phyloP scores from a whole-genome alignment of 2,113 vertebrate species.

The Picathartes gymnocephalus region DNA sequence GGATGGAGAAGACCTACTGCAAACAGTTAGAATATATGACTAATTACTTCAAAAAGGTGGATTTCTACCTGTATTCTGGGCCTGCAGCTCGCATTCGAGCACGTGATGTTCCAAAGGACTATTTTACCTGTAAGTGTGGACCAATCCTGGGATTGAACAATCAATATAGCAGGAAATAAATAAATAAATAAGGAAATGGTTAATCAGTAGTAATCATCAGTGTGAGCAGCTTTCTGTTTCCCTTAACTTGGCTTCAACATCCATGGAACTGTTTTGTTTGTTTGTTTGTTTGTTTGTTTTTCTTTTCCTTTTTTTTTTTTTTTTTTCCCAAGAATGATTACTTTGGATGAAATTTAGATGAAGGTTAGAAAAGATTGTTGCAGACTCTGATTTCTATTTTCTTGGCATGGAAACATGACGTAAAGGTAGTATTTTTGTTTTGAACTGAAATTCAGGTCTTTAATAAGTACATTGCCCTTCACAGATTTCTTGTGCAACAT shows the following conservation, averaged over 20 bases:
- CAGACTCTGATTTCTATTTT: background rate
- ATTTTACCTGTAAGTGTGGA: conserved; percentile 80
- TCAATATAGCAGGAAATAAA: background rate
- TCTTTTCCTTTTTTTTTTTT: background rate
- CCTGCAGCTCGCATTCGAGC: conserved; percentile 85
- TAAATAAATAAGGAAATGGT: background rate
- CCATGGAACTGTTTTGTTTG: background rate
- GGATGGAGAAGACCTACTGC: conserved; percentile 90
- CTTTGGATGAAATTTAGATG: background rate
- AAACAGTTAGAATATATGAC: conserved; percentile 76
- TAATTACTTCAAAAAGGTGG: conserved; percentile 67
- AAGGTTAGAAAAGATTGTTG: background rate
- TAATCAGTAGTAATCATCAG: background rate
- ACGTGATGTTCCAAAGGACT: conserved; percentile 75
- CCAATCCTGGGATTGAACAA: background rate
- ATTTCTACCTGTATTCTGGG: conserved; percentile 83
- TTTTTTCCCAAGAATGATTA: background rate
- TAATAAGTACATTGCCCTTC: background rate
- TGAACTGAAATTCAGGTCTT: background rate
- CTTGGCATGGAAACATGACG: background rate
- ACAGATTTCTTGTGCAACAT: background rate
- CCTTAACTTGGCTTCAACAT: background rate
- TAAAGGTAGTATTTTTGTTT: background rate
- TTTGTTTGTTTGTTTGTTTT: background rate
- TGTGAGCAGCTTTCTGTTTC: background rate